phyloP scores from a whole-genome alignment of 2,888 invertebrate genomes.

The Heteropelma amictum region DNA sequence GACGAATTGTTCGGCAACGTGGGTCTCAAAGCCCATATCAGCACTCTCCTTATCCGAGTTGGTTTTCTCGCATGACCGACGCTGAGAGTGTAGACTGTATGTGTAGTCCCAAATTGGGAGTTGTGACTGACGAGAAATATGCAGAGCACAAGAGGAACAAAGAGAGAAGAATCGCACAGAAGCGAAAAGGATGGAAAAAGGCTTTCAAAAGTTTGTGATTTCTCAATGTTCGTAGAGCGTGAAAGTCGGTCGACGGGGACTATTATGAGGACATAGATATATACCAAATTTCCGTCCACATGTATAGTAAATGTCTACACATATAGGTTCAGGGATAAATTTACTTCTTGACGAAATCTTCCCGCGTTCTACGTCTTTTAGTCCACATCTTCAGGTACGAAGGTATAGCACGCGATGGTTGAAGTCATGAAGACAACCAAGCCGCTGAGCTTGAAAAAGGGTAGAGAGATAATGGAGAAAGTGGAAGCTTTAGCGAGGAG shows the following conservation, averaged over 20 bases:
- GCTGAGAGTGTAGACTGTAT: not conserved
- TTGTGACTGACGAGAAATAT: too few relatives aligned
- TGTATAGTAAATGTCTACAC: not conserved
- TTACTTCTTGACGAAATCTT: not conserved
- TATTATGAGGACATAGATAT: constrained; percentile 1
- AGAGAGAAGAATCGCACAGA: not conserved
- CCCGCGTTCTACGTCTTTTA: not conserved
- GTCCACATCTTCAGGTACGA: not conserved
- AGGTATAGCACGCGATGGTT: not conserved
- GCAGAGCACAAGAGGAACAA: not conserved
- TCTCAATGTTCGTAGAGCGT: constrained; percentile 4
- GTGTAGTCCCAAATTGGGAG: not conserved
- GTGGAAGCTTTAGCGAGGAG: not conserved
- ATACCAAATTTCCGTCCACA: not conserved
- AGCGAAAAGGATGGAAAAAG: constrained; percentile 5
- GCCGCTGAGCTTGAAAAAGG: constrained; percentile 3
- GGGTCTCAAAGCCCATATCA: constrained; percentile 4
- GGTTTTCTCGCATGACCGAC: constrained; percentile 29
- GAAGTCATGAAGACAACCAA: constrained; percentile 11
- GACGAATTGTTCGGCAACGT: constrained; percentile 35
- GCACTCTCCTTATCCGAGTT: constrained; percentile 36
- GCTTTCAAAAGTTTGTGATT: constrained; percentile 9
- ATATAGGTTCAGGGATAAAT: constrained; percentile 15
- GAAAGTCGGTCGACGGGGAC: constrained; percentile 10
- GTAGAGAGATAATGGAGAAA: constrained; percentile 3